These are phyloP conservation scores for Microctonus aethiopoides DNA, from an alignment of 2,888 invertebrate genomes.

Conservation along the genomic window DNA sequence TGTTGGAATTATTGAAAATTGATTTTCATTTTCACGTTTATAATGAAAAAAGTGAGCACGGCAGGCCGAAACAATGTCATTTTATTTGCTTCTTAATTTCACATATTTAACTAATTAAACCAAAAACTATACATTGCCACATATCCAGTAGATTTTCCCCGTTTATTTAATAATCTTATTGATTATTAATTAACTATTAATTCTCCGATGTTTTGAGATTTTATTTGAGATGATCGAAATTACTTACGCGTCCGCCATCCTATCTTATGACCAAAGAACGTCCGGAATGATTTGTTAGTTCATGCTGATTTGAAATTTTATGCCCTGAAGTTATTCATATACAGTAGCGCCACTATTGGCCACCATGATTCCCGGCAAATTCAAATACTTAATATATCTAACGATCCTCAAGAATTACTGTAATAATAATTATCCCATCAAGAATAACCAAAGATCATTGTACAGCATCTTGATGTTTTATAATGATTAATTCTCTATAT, in stretches of 20 bases:
- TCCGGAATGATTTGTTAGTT: conserved; percentile 26
- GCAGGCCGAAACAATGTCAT: background rate
- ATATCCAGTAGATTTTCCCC: background rate
- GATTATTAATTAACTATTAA: conserved; percentile 13
- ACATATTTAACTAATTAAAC: background rate
- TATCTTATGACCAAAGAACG: conserved; percentile 45
- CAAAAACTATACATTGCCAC: background rate
- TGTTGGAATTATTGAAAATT: background rate
- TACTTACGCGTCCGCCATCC: conserved; percentile 62
- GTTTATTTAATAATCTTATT: conserved; percentile 27
- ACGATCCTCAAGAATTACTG: no score
- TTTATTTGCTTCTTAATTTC: background rate
- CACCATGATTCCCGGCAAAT: background rate
- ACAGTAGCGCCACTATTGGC: background rate
- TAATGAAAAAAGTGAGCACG: background rate
- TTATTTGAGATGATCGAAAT: conserved; percentile 32
- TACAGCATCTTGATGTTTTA: no score
- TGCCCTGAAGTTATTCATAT: background rate
- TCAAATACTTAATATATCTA: no score
- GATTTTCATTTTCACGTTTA: background rate
- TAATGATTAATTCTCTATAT: no score
- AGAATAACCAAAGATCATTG: no score
- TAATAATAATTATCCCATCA: no score
- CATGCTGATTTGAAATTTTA: conserved; percentile 8
- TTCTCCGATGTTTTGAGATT: conserved; percentile 55